Evolutionary conservation across 1,140 invertebrate species (phyloP), one percentile per base, ranked within the genome.

Genomic region (Leptopilina boulardi): DNA sequence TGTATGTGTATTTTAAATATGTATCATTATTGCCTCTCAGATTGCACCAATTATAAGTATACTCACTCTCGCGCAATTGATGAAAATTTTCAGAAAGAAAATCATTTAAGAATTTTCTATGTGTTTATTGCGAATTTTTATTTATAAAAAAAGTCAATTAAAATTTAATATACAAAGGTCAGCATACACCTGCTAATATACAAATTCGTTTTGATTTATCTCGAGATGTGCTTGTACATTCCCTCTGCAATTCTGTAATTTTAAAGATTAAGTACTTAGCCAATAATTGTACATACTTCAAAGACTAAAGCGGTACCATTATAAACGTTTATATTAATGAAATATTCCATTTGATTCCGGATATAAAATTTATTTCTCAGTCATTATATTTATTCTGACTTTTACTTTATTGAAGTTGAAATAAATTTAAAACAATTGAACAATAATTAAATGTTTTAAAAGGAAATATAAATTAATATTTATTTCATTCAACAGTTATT

Each of bases 191-290:
- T 51, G 18, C 13, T 18, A 15, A 51, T 51, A 26, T 59, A 23
- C 54, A 19, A 59, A 59, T 23, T 59, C 21, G n/a, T 59, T 59
- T 59, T 59, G 54, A 59, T 59, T 59, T 26, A 66, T 66, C 23
- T 30, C 56, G 0, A 26, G 0, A 30, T 38, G 19, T 54, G n/a
- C n/a, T 15, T 26, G 11, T 66, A 26, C 56, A 26, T 66, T 66
- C 21, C 13, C 1, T 26, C 2, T 10, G 15, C 21, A 23, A 15
- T 66, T 66, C 56, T 26, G 56, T 66, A 66, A 66, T 66, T 26
- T 66, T 26, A 26, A 26, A 66, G 56, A 23, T 66, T 26, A 26
- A 59, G 8, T 66, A 66, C 56, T 66, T 66, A 15, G 11, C 11
- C 56, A 66, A 26, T 26, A 30, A 15, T 66, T 26, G 8, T 9